These are phyloP conservation scores for Neolamprologus toae DNA, from an alignment of 2,113 vertebrate species.

Conservation along the genomic window DNA sequence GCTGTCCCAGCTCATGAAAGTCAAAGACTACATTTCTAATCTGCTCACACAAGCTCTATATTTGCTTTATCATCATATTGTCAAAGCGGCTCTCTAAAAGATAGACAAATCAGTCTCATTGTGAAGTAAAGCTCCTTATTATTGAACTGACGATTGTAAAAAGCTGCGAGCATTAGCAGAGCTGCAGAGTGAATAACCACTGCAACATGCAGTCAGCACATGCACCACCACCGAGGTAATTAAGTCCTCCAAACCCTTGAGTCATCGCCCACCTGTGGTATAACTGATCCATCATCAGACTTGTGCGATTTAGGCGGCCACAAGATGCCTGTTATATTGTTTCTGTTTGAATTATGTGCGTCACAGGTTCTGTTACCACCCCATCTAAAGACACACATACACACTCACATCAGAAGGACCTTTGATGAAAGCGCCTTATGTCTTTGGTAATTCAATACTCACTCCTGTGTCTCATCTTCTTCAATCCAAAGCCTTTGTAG, in stretches of 20 bases:
- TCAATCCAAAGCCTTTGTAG: neutral
- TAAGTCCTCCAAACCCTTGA: neutral
- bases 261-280: neutral
- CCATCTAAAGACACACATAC: neutral
- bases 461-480: conserved; percentile 8
- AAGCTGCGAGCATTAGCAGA: neutral
- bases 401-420: neutral
- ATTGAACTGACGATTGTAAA: neutral
- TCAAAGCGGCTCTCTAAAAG: neutral
- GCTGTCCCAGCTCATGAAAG: neutral
- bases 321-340: neutral
- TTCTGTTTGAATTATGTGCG: conserved; percentile 16
- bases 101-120: neutral
- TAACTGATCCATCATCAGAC: neutral
- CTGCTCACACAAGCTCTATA: neutral
- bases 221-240: neutral
- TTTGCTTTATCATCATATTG: neutral
- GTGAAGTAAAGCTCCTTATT: neutral
- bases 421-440: conserved; percentile 17
- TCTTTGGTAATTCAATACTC: conserved; percentile 33
- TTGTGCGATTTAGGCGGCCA: neutral
- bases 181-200: neutral
- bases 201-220: neutral
- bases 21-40: neutral
- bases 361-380: neutral